phyloP scores from a whole-genome alignment of 2,888 invertebrate species.

The Spilosoma lubricipeda region DNA sequence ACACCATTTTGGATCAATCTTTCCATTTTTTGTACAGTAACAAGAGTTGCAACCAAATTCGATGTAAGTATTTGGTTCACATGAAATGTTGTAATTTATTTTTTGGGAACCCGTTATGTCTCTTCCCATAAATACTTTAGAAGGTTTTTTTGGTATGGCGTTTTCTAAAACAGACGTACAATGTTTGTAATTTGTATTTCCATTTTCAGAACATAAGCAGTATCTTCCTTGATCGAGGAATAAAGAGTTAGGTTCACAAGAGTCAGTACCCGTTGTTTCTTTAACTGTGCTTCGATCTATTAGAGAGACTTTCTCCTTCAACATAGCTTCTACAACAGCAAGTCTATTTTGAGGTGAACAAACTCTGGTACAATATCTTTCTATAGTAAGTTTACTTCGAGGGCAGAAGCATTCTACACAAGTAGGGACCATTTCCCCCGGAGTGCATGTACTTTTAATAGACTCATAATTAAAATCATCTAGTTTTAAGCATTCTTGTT shows the following conservation, averaged over 20 bases:
- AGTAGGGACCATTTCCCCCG: conserved; percentile 71
- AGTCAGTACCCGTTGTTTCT: conserved; percentile 43
- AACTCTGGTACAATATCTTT: conserved; percentile 68
- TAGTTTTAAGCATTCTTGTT: conserved; percentile 66
- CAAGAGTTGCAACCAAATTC: conserved; percentile 80
- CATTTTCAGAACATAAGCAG: conserved; percentile 72
- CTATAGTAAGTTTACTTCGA: conserved; percentile 55
- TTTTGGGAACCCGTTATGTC: conserved; percentile 18
- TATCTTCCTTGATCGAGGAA: conserved; percentile 66
- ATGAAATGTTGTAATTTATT: conserved; percentile 60
- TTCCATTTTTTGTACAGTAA: conserved; percentile 74
- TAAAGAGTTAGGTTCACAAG: conserved; percentile 66
- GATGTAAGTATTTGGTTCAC: conserved; percentile 74
- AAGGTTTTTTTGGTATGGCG: conserved; percentile 27
- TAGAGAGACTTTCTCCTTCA: conserved; percentile 58
- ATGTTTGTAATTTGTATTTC: conserved; percentile 58
- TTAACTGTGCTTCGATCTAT: conserved; percentile 59
- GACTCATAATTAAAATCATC: conserved; percentile 53
- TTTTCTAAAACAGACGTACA: conserved; percentile 61
- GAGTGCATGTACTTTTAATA: conserved; percentile 58
- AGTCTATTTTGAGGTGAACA: conserved; percentile 70
- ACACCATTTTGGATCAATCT: conserved; percentile 77
- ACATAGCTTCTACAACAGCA: conserved; percentile 64
- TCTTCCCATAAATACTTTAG: conserved; percentile 29
- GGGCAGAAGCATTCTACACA: conserved; percentile 77